Evolutionary conservation across 2,113 vertebrate species (phyloP), one percentile per base, ranked within the genome.

Genomic region (Sinocyclocheilus maitianheensis): DNA sequence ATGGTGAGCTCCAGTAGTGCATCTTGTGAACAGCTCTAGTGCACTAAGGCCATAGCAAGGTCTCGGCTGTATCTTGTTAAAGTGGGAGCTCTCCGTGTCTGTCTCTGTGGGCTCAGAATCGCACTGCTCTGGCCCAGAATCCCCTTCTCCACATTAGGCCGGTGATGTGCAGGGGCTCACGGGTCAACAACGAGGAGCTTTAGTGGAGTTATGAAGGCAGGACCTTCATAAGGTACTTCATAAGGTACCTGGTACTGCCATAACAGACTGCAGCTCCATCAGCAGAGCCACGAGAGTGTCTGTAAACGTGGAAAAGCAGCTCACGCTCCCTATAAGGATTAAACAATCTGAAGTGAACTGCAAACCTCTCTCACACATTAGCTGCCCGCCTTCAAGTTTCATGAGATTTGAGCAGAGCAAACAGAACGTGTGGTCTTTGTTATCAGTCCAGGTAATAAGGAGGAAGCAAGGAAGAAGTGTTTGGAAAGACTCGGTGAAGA

Each of bases 321-420:
- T 37, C 34, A 43, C 0, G 30, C 71, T 85, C 34, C n/a, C 63
- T 72, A 22, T 12, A 43, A 43, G 37, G 37, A 63, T 46, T 40
- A 2, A n/a, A 24, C 24, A 14, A 48, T 65, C 43, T 11, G 53
- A 85, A 82, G 13, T 58, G 14, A 84, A 71, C 55, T 51, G 62
- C 46, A 84, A 85, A 81, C 81, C 87, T 84, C 69, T 81, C 60
- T 20, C 1, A 81, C 77, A 87, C 81, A 89, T 85, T 82, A 76
- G 24, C 62, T 69, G 34, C 77, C 30, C 11, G 0, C 77, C 80
- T 86, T 80, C 84, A 8, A 86, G n/a, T 84, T 92, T 62, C 84
- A 86, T 89, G 90, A 84, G 87, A 90, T 71, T 60, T 75, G 58
- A 80, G n/a, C 48, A 74, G 62, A 58, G 69, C 77, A 85, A 77